Percentiles rank a stretch among this genome's conserved stretches.
phyloP scores from a whole-genome alignment of 2,797 vertebrate genomes.

The Gadopsis marmoratus region DNA sequence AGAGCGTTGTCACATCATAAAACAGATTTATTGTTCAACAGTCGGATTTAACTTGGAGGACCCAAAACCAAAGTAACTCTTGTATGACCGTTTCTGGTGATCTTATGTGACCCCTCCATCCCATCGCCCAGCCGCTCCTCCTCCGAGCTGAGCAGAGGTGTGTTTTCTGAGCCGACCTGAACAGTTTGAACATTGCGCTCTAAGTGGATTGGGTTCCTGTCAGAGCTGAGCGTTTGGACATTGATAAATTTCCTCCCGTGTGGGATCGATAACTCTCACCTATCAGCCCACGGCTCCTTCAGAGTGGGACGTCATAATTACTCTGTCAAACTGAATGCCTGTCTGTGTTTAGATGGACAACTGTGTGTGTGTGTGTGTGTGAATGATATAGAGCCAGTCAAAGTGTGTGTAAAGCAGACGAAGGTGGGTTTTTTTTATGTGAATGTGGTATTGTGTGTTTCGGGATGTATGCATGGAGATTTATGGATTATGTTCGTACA shows the following conservation, averaged over 20 bases:
- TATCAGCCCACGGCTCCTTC: conserved; percentile 83
- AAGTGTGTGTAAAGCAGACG: conserved; percentile 25
- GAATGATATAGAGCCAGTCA: conserved; percentile 37
- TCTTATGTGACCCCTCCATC: conserved; percentile 8
- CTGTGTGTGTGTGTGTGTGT: conserved; percentile 54
- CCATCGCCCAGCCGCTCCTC: conserved; percentile 15
- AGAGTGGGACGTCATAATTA: conserved; percentile 95
- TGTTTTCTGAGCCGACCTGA: conserved; percentile 60
- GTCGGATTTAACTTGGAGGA: neutral
- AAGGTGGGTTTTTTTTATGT: conserved; percentile 33
- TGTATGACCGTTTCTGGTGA: neutral
- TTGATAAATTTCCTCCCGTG: conserved; percentile 88
- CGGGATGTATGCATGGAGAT: conserved; percentile 52
- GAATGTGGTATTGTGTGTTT: conserved; percentile 44
- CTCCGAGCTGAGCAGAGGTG: conserved; percentile 35
- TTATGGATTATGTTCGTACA: conserved; percentile 66
- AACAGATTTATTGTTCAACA: neutral
- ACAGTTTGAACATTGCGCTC: conserved; percentile 76
- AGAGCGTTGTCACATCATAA: neutral
- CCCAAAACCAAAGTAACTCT: neutral
- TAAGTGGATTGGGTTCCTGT: conserved; percentile 85
- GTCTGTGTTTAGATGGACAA: conserved; percentile 76
- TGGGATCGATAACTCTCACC: conserved; percentile 93
- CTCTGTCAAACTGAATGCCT: conserved; percentile 91
- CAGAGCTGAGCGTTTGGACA: conserved; percentile 81